Percentiles rank a stretch among this genome's conserved stretches.
These are phyloP conservation scores for Girardinichthys multiradiatus DNA, from an alignment of 2,113 vertebrate species.

Conservation along the genomic window DNA sequence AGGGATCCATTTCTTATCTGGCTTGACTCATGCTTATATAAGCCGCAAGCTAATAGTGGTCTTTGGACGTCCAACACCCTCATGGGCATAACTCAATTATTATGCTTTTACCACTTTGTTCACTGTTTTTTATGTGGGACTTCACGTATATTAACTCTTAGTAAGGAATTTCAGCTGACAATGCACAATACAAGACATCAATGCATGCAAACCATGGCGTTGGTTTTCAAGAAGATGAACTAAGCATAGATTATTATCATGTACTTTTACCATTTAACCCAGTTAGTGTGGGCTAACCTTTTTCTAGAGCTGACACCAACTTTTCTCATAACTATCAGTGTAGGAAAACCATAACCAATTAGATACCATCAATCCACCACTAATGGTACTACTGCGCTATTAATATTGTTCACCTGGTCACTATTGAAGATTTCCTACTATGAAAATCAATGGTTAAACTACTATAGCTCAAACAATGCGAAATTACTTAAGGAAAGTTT, in stretches of 20 bases:
- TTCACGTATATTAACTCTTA: background rate
- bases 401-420: no score
- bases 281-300: background rate
- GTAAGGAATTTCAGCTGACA: background rate
- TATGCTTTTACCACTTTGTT: slow-evolving; percentile 19
- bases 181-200: background rate
- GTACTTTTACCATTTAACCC: background rate
- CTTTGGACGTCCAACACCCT: slow-evolving; percentile 25
- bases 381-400: no score
- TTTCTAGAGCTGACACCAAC: background rate
- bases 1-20: slow-evolving; percentile 74
- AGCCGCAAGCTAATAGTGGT: slow-evolving; percentile 42
- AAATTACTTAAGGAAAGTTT: no score
- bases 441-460: no score
- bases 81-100: slow-evolving; percentile 12
- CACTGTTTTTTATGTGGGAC: slow-evolving; percentile 4
- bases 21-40: slow-evolving; percentile 61
- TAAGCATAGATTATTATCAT: background rate
- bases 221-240: background rate
- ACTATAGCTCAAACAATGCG: no score
- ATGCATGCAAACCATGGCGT: background rate
- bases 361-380: background rate
- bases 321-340: background rate
- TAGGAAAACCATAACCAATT: no score
- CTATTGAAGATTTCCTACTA: no score